Evolutionary conservation across 2,113 vertebrate genomes (phyloP).

Genomic region (Calypte anna): DNA sequence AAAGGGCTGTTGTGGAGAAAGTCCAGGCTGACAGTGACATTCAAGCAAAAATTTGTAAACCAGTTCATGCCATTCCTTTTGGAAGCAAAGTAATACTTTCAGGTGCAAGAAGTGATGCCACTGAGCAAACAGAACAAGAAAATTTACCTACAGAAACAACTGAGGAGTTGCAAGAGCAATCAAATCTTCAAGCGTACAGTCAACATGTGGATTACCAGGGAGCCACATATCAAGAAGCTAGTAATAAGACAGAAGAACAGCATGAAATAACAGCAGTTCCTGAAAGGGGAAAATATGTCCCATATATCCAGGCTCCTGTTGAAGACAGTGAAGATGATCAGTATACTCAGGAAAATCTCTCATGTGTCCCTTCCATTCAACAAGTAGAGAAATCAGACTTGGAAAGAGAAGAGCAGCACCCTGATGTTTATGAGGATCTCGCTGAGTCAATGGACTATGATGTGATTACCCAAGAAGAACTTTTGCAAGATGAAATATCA

Average conservation of each 20-base stretch:
- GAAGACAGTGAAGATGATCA: slow-evolving; percentile 50
- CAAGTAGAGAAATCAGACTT: background rate
- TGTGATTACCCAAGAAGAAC: slow-evolving; percentile 80
- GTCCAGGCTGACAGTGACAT: slow-evolving; percentile 53
- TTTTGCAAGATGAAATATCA: slow-evolving; percentile 71
- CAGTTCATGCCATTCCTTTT: slow-evolving; percentile 77
- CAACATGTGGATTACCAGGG: background rate
- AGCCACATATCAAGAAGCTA: slow-evolving; percentile 39
- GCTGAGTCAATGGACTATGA: slow-evolving; percentile 83
- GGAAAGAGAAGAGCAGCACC: slow-evolving; percentile 44
- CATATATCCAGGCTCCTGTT: background rate
- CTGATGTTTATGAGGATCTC: slow-evolving; percentile 69
- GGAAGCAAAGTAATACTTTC: slow-evolving; percentile 39
- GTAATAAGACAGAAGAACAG: slow-evolving; percentile 26
- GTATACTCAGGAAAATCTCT: background rate
- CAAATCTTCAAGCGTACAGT: background rate
- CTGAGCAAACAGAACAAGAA: slow-evolving; percentile 60
- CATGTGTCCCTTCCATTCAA: background rate
- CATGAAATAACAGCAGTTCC: background rate
- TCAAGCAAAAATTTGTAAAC: slow-evolving; percentile 58
- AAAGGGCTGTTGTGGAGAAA: background rate
- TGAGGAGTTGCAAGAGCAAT: slow-evolving; percentile 62
- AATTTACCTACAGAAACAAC: slow-evolving; percentile 37
- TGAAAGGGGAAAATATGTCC: background rate
- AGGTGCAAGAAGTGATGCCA: slow-evolving; percentile 20